phyloP scores from a whole-genome alignment of 2,797 vertebrate genomes.

The Platalea minor region DNA sequence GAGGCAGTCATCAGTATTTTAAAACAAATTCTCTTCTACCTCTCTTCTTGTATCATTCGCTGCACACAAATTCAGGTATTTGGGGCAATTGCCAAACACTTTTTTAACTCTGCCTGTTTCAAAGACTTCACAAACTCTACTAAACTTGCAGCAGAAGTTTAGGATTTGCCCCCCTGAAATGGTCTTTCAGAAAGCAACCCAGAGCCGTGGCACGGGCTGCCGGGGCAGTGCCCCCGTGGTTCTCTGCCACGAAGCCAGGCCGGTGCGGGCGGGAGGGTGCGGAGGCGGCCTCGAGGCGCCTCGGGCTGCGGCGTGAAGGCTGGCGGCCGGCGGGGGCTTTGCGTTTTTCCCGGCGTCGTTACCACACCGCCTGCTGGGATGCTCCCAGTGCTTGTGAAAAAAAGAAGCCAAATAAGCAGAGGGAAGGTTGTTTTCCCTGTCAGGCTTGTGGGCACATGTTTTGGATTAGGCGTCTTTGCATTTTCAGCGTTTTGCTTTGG shows the following conservation, averaged over 20 bases:
- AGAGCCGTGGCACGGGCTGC: accelerated
- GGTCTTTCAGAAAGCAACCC: not conserved
- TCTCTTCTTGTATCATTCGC: not conserved
- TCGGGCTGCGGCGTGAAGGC: accelerated
- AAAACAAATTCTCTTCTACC: not conserved
- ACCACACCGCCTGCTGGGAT: not conserved
- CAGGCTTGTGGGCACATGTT: not conserved
- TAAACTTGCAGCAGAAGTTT: not conserved
- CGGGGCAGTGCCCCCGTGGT: not conserved
- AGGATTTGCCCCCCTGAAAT: not conserved
- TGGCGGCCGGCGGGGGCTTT: not conserved
- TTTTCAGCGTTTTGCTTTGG: not conserved
- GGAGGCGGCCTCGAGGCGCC: not conserved
- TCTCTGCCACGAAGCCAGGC: not conserved
- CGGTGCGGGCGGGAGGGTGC: not conserved
- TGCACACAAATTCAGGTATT: not conserved
- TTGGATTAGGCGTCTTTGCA: not conserved
- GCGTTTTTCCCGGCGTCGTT: not conserved
- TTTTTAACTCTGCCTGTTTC: not conserved
- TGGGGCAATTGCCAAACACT: not conserved
- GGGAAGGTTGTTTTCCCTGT: not conserved
- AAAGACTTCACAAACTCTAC: not conserved
- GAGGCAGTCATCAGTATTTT: not conserved
- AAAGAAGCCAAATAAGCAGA: not conserved
- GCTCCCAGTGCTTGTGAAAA: not conserved